Evolutionary conservation across 1,140 invertebrate genomes (phyloP).

Genomic region (Telenomus remus): DNA sequence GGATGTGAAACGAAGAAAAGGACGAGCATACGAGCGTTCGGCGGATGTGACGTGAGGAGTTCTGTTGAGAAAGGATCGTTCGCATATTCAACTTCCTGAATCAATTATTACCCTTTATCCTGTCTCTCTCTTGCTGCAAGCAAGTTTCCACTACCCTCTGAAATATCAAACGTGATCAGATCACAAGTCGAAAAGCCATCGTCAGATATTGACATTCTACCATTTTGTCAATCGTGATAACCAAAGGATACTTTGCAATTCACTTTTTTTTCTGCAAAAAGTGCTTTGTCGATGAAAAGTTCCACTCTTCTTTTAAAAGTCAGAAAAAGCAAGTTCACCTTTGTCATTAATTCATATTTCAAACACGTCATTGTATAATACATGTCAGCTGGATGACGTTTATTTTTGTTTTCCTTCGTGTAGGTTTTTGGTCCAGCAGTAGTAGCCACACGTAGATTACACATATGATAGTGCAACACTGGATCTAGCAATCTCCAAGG

Average conservation of each 20-base stretch:
- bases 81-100: slow-evolving; percentile 60
- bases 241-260: slow-evolving; percentile 14
- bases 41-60: slow-evolving; percentile 59
- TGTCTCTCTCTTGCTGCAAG: slow-evolving; percentile 41
- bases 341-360: too few relatives aligned
- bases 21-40: slow-evolving; percentile 53
- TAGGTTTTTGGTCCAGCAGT: slow-evolving; percentile 15
- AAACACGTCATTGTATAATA: slow-evolving; percentile 6
- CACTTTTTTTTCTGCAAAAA: slow-evolving; percentile 15
- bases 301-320: slow-evolving; percentile 19
- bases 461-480: slow-evolving; percentile 4
- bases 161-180: slow-evolving; percentile 58
- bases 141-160: slow-evolving; percentile 42
- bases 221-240: slow-evolving; percentile 28
- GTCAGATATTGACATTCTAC: slow-evolving; percentile 48
- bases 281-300: slow-evolving; percentile 27
- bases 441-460: slow-evolving; percentile 18
- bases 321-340: too few relatives aligned
- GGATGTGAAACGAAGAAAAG: slow-evolving; percentile 59
- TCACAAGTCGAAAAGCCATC: slow-evolving; percentile 45
- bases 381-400: too few relatives aligned
- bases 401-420: neutral
- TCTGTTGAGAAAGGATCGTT: slow-evolving; percentile 63
- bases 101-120: slow-evolving; percentile 58
- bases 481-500: slow-evolving; percentile 51